Base-by-base conservation (phyloP, 2,113 vertebrate genomes). In the Vicugna pacos region DNA sequence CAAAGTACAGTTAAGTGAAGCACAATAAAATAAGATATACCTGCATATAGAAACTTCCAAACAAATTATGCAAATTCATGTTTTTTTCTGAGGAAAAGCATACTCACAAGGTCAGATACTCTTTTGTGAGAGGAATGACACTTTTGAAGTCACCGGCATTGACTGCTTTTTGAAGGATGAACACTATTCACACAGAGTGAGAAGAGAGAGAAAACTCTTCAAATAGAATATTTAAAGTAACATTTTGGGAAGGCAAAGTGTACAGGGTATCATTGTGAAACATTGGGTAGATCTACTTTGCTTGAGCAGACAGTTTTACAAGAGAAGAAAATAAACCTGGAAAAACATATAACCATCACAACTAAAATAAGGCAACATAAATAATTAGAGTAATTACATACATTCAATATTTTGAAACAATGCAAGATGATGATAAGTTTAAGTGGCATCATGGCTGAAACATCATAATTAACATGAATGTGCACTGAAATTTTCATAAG, bases 331-430 rank as follows among this genome's bases (percentile, higher is more conserved):
- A 32, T n/a, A 30, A 91, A 24, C 60, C 7, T 22, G 8, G 20
- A 17, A 67, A 89, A 91, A 60, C 13, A 56, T 19, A 60, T 8
- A 67, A 38, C 22, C 19, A 38, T 10, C 73, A 26, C 7, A 30
- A 69, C 24, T 64, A 8, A 94, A 70, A 70, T 13, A 50, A 5
- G 80, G 42, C 50, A 75, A 73, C 19, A 72, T 8, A 70, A 48
- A 17, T 64, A 38, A 75, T 17, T 64, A 30, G 11, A 42, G 1
- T 52, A 14, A 50, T 76, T 64, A 32, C 1, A 10, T 0, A 54
- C 15, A 62, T 50, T 64, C 13, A 87, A 38, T 89, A 77, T 77
- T 94, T 96, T 48, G 35, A 77, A 87, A 77, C 35, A 79, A 46
- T 14, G 67, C 17, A 70, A 60, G 17, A 30, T 48, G 13, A 38